Percentiles rank a stretch among this genome's conserved stretches.
Evolutionary conservation across 2,888 invertebrate genomes (phyloP).

Genomic region (Agrochola lota): DNA sequence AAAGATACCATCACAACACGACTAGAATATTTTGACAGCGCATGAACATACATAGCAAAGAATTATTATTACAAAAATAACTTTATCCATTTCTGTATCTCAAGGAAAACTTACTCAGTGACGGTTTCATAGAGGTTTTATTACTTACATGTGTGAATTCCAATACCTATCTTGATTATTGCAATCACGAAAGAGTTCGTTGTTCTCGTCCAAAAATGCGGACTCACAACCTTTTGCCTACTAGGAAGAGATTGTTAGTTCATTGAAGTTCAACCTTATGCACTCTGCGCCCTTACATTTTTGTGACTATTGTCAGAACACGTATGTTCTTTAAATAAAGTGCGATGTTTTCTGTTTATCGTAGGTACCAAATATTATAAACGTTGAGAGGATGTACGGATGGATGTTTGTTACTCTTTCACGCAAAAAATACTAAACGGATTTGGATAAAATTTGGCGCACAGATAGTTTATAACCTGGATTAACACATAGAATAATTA

Average conservation of each 20-base stretch:
- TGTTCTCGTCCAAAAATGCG: slow-evolving; percentile 56
- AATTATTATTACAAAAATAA: background rate
- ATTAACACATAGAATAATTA: too few relatives aligned
- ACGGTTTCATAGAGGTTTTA: slow-evolving; percentile 13
- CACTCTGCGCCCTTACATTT: slow-evolving; percentile 35
- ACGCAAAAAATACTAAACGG: too few relatives aligned
- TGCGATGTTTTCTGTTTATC: background rate
- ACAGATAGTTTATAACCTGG: too few relatives aligned
- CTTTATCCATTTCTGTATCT: slow-evolving; percentile 7
- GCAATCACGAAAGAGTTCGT: slow-evolving; percentile 46
- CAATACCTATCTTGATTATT: slow-evolving; percentile 44
- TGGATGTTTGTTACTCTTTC: too few relatives aligned
- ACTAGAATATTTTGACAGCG: slow-evolving; percentile 11
- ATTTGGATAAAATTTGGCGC: too few relatives aligned
- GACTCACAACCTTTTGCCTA: slow-evolving; percentile 65
- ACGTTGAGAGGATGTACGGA: too few relatives aligned
- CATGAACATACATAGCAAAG: background rate
- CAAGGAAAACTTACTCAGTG: slow-evolving; percentile 4
- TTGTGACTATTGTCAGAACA: slow-evolving; percentile 27
- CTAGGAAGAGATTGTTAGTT: slow-evolving; percentile 82
- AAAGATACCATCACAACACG: slow-evolving; percentile 11
- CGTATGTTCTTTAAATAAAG: slow-evolving; percentile 44
- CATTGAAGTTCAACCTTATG: slow-evolving; percentile 74
- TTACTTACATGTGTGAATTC: slow-evolving; percentile 21
- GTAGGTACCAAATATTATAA: too few relatives aligned